These are phyloP conservation scores for Sciurus carolinensis DNA, from an alignment of 2,797 vertebrate genomes.

Conservation along the genomic window DNA sequence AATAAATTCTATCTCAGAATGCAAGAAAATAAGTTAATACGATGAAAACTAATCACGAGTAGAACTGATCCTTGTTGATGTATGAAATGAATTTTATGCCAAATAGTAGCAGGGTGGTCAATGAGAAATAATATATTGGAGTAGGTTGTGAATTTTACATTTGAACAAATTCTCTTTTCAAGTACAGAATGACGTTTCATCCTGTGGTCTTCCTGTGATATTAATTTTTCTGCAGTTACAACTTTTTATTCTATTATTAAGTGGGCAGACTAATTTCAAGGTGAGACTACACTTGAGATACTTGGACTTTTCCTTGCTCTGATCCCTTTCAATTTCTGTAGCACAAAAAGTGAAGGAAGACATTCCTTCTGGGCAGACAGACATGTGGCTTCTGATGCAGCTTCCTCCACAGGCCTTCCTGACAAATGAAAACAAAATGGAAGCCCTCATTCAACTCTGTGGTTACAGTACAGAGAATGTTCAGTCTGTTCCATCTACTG, in stretches of 20 bases:
- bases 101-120: not conserved
- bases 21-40: conserved; percentile 27
- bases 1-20: not conserved
- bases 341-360: not conserved
- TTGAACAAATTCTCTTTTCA: conserved; percentile 43
- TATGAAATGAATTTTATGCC: not conserved
- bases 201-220: not conserved
- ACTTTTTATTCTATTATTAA: not conserved
- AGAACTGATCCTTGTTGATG: not conserved
- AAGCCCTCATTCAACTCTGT: not conserved
- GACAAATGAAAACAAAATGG: not conserved
- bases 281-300: not conserved
- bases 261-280: not conserved
- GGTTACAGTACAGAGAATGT: not conserved
- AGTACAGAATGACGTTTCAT: not conserved
- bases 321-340: conserved; percentile 26
- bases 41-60: not conserved
- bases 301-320: not conserved
- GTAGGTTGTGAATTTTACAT: conserved; percentile 8
- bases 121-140: not conserved
- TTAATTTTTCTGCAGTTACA: not conserved
- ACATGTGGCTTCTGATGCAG: not conserved
- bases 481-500: not conserved
- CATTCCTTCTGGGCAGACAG: no score
- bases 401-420: not conserved